Evolutionary conservation across 2,797 vertebrate species (phyloP), one percentile per base, ranked within the genome.

Genomic region (Poeciliopsis presidionis): DNA sequence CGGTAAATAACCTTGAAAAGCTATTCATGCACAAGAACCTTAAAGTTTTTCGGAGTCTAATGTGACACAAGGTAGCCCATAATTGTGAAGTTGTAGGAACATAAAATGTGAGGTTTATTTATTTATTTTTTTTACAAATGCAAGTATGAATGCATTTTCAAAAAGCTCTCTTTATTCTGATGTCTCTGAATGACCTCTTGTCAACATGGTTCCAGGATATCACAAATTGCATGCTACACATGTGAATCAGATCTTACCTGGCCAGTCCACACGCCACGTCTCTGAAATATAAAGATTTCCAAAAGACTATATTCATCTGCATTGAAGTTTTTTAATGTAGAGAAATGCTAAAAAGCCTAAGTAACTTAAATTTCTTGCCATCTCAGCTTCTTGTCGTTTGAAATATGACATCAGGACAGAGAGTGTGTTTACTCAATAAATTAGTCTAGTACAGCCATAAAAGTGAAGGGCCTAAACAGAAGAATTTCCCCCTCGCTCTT

Each of bases 301-400:
- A 49, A 57, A 74, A 55, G 2, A 72, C 36, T 71, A 30, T 30
- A 75, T 53, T 49, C 25, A 41, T 20, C 49, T 51, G 9, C 75
- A 67, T 55, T 77, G 5, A 53, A 70, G 53, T 71, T 73, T 33
- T 33, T 53, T 65, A 65, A 51, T 72, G 4, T 36, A 20, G 22
- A 61, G 41, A 41, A 41, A 36, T 47, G 69, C 20, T n/a, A 9
- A 47, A 69, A 63, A 51, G 25, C 25, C 13, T 22, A 22, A 75
- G 47, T 73, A 36, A 79, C 76, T 85, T 51, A 67, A 28, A 63
- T 69, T 81, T 81, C 33, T 72, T 84, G 55, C 77, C 63, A 78
- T 75, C 65, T 75, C 70, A 80, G 74, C 41, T 69, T 41, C 36
- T 75, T 46, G 70, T 77, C 71, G 53, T 84, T 46, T 76, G 79